Evolutionary conservation across 2,113 vertebrate species (phyloP).

Genomic region (Phrynosoma blainvillii): DNA sequence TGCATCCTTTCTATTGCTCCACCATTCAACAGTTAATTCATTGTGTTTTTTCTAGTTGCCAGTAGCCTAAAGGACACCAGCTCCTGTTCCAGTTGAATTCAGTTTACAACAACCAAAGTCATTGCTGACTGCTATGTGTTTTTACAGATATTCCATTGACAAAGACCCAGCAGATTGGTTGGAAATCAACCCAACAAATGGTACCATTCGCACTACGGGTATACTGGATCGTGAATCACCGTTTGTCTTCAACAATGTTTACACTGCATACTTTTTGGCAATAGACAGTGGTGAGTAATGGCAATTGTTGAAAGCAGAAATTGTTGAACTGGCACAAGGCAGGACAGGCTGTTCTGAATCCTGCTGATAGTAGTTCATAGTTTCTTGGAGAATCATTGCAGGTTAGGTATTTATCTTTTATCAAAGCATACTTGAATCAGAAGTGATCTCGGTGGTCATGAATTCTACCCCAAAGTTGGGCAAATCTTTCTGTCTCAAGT

Average conservation of each 20-base stretch:
- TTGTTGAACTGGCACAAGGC: too few species aligned
- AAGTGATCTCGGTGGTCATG: too few species aligned
- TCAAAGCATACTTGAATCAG: too few species aligned
- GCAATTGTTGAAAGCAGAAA: not conserved
- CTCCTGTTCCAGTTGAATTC: not conserved
- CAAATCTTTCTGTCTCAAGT: too few species aligned
- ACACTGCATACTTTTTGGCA: slow-evolving; percentile 92
- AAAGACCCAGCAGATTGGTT: slow-evolving; percentile 95
- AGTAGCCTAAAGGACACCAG: too few species aligned
- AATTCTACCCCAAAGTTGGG: too few species aligned
- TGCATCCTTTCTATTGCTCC: too few species aligned
- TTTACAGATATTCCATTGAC: slow-evolving; percentile 86
- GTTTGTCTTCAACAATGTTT: slow-evolving; percentile 86
- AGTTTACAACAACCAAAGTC: rapidly evolving
- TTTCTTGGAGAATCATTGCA: not conserved
- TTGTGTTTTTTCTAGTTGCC: too few species aligned
- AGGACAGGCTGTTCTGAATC: not conserved
- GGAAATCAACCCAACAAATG: slow-evolving; percentile 90
- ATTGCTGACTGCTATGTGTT: not conserved
- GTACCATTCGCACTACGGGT: slow-evolving; percentile 88
- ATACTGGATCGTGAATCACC: slow-evolving; percentile 91
- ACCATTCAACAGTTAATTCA: too few species aligned
- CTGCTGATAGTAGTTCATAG: too few species aligned
- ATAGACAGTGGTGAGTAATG: slow-evolving; percentile 91
- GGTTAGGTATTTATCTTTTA: not conserved